Base-by-base conservation (phyloP, 2,888 invertebrate species). In the Spisula subtruncata region DNA sequence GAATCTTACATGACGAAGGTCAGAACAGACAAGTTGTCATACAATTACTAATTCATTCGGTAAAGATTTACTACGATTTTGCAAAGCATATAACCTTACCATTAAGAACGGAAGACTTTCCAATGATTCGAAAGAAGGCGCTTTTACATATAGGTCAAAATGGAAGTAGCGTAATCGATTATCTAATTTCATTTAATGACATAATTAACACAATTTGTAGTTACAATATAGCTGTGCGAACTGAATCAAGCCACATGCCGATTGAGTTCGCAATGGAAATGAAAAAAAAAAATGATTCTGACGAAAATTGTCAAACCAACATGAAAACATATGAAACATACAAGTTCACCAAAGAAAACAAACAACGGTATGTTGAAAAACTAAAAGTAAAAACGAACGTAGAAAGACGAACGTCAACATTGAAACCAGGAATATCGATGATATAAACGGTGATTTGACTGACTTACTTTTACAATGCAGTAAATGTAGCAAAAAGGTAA, bases 81-180 rank as follows among this genome's bases (percentile, higher is more conserved):
- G 84, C 75, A 46, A 48, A 71, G 35, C 46, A 25, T 48, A 84
- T 51, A 18, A 29, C 10, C 46, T 84, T n/a, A 29, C 48, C 0
- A 51, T 85, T 32, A 12, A n/a, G 29, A 85, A 85, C 79, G 75
- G 85, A 29, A 66, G 79, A 35, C 8, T 35, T 51, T 10, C 25
- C 16, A 46, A 6, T 5, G 85, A 85, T 51, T 8, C 18, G 12
- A 2, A n/a, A 14, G 85, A 46, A n/a, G 85, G 79, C 8, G 54
- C 75, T 2, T 85, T 51, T 32, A 85, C 85, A 10, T 79, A 51
- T 85, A 14, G 75, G 85, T 8, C 79, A 8, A n/a, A 32, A 18
- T 29, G 85, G 85, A 18, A 41, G n/a, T 54, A 85, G 85, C 20
- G 79, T 85, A 4, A 85, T 85, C 8, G 85, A 85, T 32, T 85